Evolutionary conservation across 2,888 invertebrate species (phyloP), one percentile per base, ranked within the genome.

Genomic region (Sminthurides aquaticus): DNA sequence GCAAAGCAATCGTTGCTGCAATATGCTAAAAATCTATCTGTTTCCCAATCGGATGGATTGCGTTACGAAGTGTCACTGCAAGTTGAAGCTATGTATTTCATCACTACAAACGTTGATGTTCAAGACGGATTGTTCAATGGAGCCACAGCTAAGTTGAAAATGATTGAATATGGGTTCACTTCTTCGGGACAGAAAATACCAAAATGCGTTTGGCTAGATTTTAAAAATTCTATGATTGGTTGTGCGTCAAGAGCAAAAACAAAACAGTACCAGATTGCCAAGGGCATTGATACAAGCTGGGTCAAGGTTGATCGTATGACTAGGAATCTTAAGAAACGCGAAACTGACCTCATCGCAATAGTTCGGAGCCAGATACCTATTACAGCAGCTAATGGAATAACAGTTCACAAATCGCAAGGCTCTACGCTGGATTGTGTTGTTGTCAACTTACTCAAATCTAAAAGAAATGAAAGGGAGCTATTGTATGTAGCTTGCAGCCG

Each of bases 391-490:
- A 64, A 72, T 58, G 67, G 60, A 0, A 64, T 70, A 2, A 72
- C 73, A 0, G 61, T 72, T 24, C 64, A 68, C 27, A 73, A 73
- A 54, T 34, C 65, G 0, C 73, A 73, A 65, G 71, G 71, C 1
- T 49, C 27, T 28, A 57, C 57, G 1, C 22, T 22, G 22, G 15
- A 24, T 1, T 24, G 2, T 18, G 66, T 70, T 0, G 70, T 69
- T 27, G 64, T 69, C 5, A n/a, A 43, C 24, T 2, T 49, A 2
- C 25, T 15, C 3, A 8, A 15, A 52, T 5, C 8, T 22, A 5
- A 15, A 5, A 26, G 34, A 28, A 49, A 20, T 34, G 11, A 11
- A 20, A 8, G 67, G 15, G 65, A 61, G 48, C 22, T n/a, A 1
- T 27, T 69, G 11, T 71, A 71, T 26, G 71, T 71, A 28, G 67